Evolutionary conservation across 2,888 invertebrate genomes (phyloP), one percentile per base, ranked within the genome.

Genomic region (Venusia cambrica): DNA sequence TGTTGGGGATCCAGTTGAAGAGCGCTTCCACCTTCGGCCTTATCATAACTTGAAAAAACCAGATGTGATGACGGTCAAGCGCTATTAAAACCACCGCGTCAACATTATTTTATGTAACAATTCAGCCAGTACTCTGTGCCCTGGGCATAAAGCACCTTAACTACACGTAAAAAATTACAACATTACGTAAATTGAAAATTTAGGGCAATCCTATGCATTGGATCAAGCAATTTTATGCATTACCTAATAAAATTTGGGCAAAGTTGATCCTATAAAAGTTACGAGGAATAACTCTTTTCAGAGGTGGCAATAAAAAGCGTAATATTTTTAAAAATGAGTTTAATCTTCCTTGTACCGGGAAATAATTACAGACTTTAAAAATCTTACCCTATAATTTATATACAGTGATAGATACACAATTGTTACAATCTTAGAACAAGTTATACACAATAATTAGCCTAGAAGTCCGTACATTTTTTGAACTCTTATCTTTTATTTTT

Each of bases 351-450:
- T 73, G 77, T 74, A 77, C 66, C 57, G 66, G 73, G 78, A 80
- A 79, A 77, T 78, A 76, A 79, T 83, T 84, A 85, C 76, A 83
- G 79, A 85, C 74, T 80, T 85, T 83, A 87, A 87, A 87, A 87
- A 85, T 69, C 80, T 83, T 85, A 87, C 33, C 38, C 70, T 74
- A 78, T 74, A 80, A 75, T 76, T 77, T 84, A 84, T 87, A 59
- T 84, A 87, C 85, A 85, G 45, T 63, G 62, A 61, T 73, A 62
- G 62, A 62, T 73, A 62, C 57, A 64, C 50, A 53, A 58, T 74
- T 74, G 57, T 69, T 76, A 77, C 70, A 73, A 68, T 62, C 69
- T 71, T 68, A 68, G 40, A 62, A 42, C 57, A 61, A 65, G 39
- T 68, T 72, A 69, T 69, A 78, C 76, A 77, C 35, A 19, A 17